phyloP scores from a whole-genome alignment of 2,797 vertebrate genomes.

The Malacoctenus gilli region DNA sequence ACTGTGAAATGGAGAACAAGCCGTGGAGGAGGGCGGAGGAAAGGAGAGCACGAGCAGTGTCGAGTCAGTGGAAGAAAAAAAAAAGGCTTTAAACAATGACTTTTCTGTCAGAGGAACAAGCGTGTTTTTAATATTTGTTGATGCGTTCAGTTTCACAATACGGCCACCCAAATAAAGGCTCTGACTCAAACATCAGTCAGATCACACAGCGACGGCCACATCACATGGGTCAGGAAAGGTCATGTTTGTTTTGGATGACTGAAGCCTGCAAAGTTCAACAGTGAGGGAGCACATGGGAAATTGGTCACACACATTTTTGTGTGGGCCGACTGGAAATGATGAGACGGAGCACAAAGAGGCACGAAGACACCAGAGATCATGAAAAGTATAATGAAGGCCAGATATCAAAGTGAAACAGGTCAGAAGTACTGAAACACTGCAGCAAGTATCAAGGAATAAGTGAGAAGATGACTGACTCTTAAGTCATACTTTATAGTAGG shows the following conservation, averaged over 20 bases:
- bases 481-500: no score
- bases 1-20: no score
- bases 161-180: constrained; percentile 29
- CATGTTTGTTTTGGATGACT: constrained; percentile 1
- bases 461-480: no score
- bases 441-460: no score
- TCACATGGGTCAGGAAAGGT: not conserved
- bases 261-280: not conserved
- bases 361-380: no score
- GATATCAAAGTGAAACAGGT: no score
- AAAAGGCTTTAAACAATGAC: constrained; percentile 20
- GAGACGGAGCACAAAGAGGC: no score
- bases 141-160: constrained; percentile 56
- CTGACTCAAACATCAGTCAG: constrained; percentile 28
- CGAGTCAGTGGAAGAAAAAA: constrained; percentile 18
- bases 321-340: no score
- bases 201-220: constrained; percentile 18
- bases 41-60: constrained; percentile 2
- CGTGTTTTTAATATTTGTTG: constrained; percentile 44
- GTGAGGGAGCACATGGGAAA: no score
- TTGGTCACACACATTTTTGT: no score
- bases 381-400: no score
- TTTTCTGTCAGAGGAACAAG: constrained; percentile 36
- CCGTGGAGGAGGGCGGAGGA: not conserved
- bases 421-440: no score